Conservation (phyloP, 2,113 vertebrate species). For the Muntiacus reevesi region DNA sequence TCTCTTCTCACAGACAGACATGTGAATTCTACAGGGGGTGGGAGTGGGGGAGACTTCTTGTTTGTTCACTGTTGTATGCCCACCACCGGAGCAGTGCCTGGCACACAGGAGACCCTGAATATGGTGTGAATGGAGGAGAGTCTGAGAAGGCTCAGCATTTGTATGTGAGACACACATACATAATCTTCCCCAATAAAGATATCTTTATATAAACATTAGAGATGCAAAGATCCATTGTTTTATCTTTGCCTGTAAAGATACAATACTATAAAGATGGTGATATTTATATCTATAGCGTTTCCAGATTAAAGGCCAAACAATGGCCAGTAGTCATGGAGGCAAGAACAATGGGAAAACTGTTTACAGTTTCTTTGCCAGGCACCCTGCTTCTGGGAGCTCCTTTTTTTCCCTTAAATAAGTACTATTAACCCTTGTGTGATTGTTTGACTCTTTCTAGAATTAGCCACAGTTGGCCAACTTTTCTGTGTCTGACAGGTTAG, state of each 20-base stretch:
- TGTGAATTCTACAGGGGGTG: background rate
- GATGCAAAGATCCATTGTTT: conserved; percentile 55
- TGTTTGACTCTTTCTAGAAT: background rate
- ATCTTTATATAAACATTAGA: conserved; percentile 45
- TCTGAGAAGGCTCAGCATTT: background rate
- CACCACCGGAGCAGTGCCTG: conserved; percentile 35
- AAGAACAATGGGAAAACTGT: conserved; percentile 68
- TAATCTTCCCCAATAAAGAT: conserved; percentile 29
- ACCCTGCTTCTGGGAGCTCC: conserved; percentile 25
- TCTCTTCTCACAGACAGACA: background rate
- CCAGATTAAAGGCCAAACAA: conserved; percentile 69
- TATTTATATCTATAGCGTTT: conserved; percentile 55
- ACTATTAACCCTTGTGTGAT: conserved; percentile 50
- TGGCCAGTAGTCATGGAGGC: conserved; percentile 56
- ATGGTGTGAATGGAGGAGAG: background rate
- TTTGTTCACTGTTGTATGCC: background rate
- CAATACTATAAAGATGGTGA: conserved; percentile 53
- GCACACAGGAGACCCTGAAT: background rate
- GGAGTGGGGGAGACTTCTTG: too few relatives aligned
- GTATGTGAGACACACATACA: background rate
- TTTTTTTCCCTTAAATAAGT: background rate
- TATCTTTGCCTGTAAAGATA: conserved; percentile 28
- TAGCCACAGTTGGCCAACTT: background rate
- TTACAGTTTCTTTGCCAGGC: conserved; percentile 38
- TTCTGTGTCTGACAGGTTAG: background rate